These are phyloP conservation scores for Ditula angustiorana DNA, from an alignment of 2,888 invertebrate species.

Conservation along the genomic window DNA sequence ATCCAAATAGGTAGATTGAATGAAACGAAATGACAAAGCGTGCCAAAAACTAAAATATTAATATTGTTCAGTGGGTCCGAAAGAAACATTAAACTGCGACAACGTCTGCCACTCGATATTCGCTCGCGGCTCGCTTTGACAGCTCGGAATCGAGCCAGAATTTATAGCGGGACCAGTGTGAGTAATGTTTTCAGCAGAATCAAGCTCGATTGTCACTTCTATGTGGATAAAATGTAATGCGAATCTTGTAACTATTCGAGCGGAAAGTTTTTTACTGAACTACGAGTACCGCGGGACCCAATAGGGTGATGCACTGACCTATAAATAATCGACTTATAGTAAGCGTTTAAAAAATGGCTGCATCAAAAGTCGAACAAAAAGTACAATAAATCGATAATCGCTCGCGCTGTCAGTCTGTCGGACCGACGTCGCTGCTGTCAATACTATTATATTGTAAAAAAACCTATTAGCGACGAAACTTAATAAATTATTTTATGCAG, in stretches of 20 bases:
- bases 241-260: constrained; percentile 13
- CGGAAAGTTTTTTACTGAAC: background rate
- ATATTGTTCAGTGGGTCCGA: constrained; percentile 14
- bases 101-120: constrained; percentile 34
- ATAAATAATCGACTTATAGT: no score
- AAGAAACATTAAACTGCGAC: constrained; percentile 27
- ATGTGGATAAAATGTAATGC: constrained; percentile 6
- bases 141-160: constrained; percentile 37
- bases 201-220: constrained; percentile 26
- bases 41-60: constrained; percentile 13
- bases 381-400: no score
- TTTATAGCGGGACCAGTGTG: constrained; percentile 27
- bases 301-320: no score
- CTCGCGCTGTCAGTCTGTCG: no score
- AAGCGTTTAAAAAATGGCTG: no score
- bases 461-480: no score
- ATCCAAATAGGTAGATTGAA: no score
- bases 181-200: constrained; percentile 27
- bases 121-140: constrained; percentile 27
- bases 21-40: constrained; percentile 9
- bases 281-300: no score
- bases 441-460: no score
- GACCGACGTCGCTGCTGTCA: no score
- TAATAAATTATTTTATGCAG: no score
- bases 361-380: no score